These are phyloP conservation scores for Magallana angulata DNA, from an alignment of 1,140 invertebrate species.

Conservation along the genomic window DNA sequence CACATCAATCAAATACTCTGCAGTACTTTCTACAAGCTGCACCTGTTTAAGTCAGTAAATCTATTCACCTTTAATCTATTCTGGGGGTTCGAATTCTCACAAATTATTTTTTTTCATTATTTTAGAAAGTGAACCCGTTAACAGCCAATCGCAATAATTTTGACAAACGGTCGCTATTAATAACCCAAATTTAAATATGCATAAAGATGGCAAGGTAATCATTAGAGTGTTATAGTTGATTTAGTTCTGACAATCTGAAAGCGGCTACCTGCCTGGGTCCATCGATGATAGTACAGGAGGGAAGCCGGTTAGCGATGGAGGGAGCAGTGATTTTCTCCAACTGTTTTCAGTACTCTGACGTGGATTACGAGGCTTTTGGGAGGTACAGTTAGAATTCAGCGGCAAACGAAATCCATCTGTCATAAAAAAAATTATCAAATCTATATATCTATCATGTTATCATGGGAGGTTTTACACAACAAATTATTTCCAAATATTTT, in stretches of 20 bases:
- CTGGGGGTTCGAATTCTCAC: not conserved
- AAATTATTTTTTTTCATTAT: not conserved
- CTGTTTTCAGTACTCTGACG: slow-evolving; percentile 10
- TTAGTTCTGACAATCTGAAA: slow-evolving; percentile 4
- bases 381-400: slow-evolving; percentile 28
- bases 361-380: slow-evolving; percentile 24
- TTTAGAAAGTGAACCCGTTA: not conserved
- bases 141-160: slow-evolving; percentile 13
- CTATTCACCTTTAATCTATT: slow-evolving; percentile 30
- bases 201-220: slow-evolving; percentile 14
- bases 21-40: slow-evolving; percentile 2
- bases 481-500: slow-evolving; percentile 27
- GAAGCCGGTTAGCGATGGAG: not conserved
- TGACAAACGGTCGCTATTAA: slow-evolving; percentile 26
- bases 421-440: not conserved
- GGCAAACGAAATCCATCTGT: not conserved
- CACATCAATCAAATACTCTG: not conserved
- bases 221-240: slow-evolving; percentile 24
- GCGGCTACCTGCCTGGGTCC: not conserved
- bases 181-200: slow-evolving; percentile 34
- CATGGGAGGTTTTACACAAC: slow-evolving; percentile 16
- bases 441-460: slow-evolving; percentile 24
- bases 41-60: slow-evolving; percentile 25
- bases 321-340: slow-evolving; percentile 24
- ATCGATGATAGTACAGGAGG: not conserved